These are phyloP conservation scores for Atta colombica DNA, from an alignment of 1,140 invertebrate species.

Conservation along the genomic window DNA sequence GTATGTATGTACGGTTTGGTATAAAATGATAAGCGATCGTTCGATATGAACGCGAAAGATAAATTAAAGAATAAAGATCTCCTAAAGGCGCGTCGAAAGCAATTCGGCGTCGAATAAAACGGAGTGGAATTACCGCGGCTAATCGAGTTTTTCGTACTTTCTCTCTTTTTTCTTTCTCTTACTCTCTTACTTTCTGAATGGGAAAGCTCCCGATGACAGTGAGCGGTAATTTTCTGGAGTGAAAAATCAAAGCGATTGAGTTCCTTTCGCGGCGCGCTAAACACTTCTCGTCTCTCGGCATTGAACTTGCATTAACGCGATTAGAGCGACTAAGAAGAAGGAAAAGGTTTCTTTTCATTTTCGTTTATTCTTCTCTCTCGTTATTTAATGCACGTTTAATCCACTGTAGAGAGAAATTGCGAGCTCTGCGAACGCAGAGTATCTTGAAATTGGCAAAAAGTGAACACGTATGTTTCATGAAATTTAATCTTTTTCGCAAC, in stretches of 20 bases:
- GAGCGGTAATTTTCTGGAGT: slow-evolving; percentile 66
- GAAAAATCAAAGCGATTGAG: slow-evolving; percentile 64
- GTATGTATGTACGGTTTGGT: background rate
- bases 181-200: slow-evolving; percentile 9
- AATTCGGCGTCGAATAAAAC: slow-evolving; percentile 65
- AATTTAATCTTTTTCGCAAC: background rate
- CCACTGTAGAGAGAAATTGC: background rate
- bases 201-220: slow-evolving; percentile 20
- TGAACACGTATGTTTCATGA: background rate
- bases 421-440: background rate
- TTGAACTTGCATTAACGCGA: slow-evolving; percentile 72
- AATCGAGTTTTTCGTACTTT: slow-evolving; percentile 19
- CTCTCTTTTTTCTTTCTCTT: background rate
- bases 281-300: slow-evolving; percentile 52
- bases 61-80: slow-evolving; percentile 21
- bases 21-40: background rate
- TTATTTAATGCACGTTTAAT: slow-evolving; percentile 54
- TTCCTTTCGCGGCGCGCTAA: slow-evolving; percentile 56
- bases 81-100: slow-evolving; percentile 23
- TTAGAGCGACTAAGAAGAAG: slow-evolving; percentile 45
- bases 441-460: slow-evolving; percentile 1
- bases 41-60: slow-evolving; percentile 31
- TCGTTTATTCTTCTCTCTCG: slow-evolving; percentile 38
- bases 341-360: slow-evolving; percentile 18
- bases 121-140: slow-evolving; percentile 16